Conservation (phyloP, 2,888 invertebrate genomes). For the Melieria picta region DNA sequence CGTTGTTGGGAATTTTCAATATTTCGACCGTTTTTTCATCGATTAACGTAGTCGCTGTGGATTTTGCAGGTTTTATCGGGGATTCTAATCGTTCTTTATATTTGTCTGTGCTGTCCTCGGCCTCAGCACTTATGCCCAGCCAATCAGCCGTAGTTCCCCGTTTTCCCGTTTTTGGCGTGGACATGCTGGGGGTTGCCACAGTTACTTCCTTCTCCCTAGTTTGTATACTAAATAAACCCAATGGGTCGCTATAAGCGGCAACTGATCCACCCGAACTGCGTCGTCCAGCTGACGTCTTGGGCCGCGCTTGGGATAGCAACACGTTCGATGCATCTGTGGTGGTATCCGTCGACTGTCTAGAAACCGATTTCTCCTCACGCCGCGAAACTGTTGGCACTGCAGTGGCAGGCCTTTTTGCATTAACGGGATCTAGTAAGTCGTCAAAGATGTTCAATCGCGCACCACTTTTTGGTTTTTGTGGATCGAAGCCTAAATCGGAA, state of each 20-base stretch:
- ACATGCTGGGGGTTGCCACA: constrained; percentile 45
- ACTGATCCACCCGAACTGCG: constrained; percentile 56
- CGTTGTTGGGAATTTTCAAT: constrained; percentile 42
- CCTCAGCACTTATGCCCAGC: constrained; percentile 58
- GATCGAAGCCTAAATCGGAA: constrained; percentile 65
- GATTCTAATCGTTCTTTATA: constrained; percentile 38
- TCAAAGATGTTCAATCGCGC: constrained; percentile 59
- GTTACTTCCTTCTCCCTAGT: constrained; percentile 48
- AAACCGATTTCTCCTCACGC: constrained; percentile 48
- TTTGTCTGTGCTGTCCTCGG: constrained; percentile 35
- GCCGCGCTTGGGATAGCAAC: constrained; percentile 49
- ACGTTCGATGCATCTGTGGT: constrained; percentile 61
- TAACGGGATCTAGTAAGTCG: constrained; percentile 51
- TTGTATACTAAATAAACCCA: constrained; percentile 50
- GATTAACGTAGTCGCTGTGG: constrained; percentile 10
- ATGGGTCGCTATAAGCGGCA: constrained; percentile 50
- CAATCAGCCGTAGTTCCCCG: constrained; percentile 60
- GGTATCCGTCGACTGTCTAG: constrained; percentile 64
- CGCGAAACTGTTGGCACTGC: constrained; percentile 42
- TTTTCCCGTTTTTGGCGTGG: constrained; percentile 55
- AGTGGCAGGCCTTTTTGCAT: constrained; percentile 50
- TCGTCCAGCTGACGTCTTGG: constrained; percentile 61
- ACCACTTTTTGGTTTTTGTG: constrained; percentile 60
- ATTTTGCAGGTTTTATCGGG: constrained; percentile 33
- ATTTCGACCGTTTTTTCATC: constrained; percentile 41